phyloP scores from a whole-genome alignment of 2,888 invertebrate genomes.

The Stictocephala bisonia region DNA sequence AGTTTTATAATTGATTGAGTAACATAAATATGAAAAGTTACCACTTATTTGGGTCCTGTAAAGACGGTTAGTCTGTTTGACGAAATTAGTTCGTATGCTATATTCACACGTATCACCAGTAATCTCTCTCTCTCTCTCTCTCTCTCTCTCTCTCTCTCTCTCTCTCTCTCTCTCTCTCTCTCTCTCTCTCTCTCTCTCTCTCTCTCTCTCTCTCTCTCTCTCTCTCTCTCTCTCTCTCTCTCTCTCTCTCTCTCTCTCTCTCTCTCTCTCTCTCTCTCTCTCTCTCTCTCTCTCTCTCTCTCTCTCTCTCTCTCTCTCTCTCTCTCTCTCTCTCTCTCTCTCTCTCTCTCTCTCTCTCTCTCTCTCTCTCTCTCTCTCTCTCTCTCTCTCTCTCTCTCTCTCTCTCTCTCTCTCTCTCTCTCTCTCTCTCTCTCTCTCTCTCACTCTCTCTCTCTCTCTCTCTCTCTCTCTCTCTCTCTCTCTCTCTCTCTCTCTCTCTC shows the following conservation, averaged over 20 bases:
- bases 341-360: slow-evolving; percentile 1
- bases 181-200: no score
- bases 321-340: neutral
- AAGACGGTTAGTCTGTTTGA: no score
- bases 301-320: slow-evolving; percentile 27
- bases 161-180: no score
- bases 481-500: slow-evolving; percentile 6
- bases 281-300: slow-evolving; percentile 25
- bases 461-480: neutral
- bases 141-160: no score
- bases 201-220: no score
- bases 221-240: slow-evolving; percentile 31
- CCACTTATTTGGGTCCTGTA: no score
- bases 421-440: slow-evolving; percentile 7
- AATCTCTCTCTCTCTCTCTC: no score
- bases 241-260: slow-evolving; percentile 31
- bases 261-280: slow-evolving; percentile 3
- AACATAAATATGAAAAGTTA: no score
- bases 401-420: neutral
- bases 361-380: neutral
- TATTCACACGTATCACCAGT: no score
- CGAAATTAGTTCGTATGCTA: no score
- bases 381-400: neutral
- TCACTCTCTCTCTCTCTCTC: neutral
- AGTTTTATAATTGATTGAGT: no score